phyloP scores from a whole-genome alignment of 2,888 invertebrate genomes.

The Tetragonisca angustula region DNA sequence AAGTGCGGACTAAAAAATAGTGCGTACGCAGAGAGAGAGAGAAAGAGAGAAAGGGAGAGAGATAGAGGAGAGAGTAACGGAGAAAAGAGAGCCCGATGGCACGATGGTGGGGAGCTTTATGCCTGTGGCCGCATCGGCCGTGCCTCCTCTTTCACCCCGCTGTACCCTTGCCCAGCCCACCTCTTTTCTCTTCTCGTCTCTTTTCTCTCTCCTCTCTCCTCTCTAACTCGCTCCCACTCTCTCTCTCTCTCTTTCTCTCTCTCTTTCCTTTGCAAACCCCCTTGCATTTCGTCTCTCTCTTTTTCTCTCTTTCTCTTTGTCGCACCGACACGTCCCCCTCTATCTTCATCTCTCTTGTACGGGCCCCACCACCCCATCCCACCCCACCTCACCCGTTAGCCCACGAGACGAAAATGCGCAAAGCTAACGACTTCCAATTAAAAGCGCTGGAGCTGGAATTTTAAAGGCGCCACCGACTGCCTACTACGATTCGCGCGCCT shows the following conservation, averaged over 20 bases:
- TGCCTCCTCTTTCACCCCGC: conserved; percentile 64
- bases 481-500: conserved; percentile 39
- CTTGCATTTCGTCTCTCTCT: background rate
- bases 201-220: conserved; percentile 44
- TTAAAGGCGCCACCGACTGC: conserved; percentile 61
- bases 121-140: conserved; percentile 68
- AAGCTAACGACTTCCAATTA: conserved; percentile 87
- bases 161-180: conserved; percentile 26
- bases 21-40: conserved; percentile 84
- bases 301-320: conserved; percentile 31
- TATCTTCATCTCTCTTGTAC: conserved; percentile 32
- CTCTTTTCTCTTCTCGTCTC: conserved; percentile 42
- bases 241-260: conserved; percentile 24
- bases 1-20: conserved; percentile 88
- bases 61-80: conserved; percentile 61
- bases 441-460: conserved; percentile 84
- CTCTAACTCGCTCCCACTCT: conserved; percentile 33
- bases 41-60: conserved; percentile 48
- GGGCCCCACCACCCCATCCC: conserved; percentile 82
- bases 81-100: conserved; percentile 56
- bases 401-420: conserved; percentile 86
- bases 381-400: conserved; percentile 75
- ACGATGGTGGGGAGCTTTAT: conserved; percentile 71
- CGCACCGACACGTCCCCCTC: conserved; percentile 37
- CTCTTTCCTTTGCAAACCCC: conserved; percentile 31